phyloP scores from a whole-genome alignment of 2,888 invertebrate genomes.

The Oligia latruncula region DNA sequence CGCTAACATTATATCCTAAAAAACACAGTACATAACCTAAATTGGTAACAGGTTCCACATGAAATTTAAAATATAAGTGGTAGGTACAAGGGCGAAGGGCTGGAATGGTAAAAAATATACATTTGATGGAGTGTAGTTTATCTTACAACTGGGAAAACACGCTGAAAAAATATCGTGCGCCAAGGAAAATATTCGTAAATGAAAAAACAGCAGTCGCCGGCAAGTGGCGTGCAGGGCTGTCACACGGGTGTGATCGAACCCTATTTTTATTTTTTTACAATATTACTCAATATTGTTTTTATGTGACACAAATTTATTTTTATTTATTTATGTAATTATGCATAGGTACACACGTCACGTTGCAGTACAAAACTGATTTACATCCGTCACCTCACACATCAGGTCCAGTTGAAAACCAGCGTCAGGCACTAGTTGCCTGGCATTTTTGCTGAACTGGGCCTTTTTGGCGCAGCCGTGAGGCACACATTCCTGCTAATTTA shows the following conservation, averaged over 20 bases:
- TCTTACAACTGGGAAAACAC: slow-evolving; percentile 89
- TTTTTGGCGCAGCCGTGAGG: too few species aligned
- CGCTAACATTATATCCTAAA: slow-evolving; percentile 31
- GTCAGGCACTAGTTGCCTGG: too few species aligned
- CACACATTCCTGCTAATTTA: too few species aligned
- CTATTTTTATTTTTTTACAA: not conserved
- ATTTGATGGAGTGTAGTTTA: slow-evolving; percentile 89
- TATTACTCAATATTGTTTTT: too few species aligned
- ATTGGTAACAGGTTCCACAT: slow-evolving; percentile 67
- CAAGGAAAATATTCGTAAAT: slow-evolving; percentile 90
- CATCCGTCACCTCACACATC: too few species aligned
- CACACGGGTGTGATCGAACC: slow-evolving; percentile 1
- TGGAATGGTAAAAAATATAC: slow-evolving; percentile 83
- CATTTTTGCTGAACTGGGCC: too few species aligned
- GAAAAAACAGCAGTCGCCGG: slow-evolving; percentile 88
- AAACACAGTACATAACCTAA: slow-evolving; percentile 61
- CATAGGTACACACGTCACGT: too few species aligned
- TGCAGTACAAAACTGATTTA: too few species aligned
- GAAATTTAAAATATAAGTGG: slow-evolving; percentile 69
- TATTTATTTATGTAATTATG: too few species aligned
- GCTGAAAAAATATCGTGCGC: slow-evolving; percentile 88
- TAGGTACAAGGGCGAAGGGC: slow-evolving; percentile 56
- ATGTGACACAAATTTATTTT: too few species aligned
- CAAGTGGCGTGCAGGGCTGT: slow-evolving; percentile 79
- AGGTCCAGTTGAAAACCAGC: too few species aligned